Percentiles rank a stretch among this genome's conserved stretches.
phyloP scores from a whole-genome alignment of 2,113 vertebrate genomes.

The Vombatus ursinus region DNA sequence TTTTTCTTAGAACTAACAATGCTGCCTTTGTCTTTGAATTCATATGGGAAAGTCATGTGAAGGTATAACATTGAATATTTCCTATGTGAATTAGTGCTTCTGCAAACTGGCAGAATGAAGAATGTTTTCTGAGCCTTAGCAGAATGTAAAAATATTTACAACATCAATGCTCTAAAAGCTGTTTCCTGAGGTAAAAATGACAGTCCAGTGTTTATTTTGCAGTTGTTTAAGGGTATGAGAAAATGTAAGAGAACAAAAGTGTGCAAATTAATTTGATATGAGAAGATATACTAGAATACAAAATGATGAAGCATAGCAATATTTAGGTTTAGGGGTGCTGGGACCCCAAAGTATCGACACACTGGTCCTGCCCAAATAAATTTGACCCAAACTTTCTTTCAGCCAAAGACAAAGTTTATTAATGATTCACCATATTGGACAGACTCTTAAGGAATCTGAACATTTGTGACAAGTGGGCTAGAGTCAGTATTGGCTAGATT shows the following conservation, averaged over 20 bases:
- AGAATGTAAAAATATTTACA: neutral
- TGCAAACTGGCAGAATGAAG: neutral
- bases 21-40: neutral
- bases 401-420: too few relatives aligned
- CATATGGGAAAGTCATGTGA: neutral
- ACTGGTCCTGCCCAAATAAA: too few relatives aligned
- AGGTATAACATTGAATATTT: neutral
- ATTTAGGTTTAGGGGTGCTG: too few relatives aligned
- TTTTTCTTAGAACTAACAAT: neutral
- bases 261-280: neutral
- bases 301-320: neutral
- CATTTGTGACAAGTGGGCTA: too few relatives aligned
- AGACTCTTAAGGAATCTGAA: too few relatives aligned
- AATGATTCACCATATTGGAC: too few relatives aligned
- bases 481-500: too few relatives aligned
- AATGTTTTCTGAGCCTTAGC: neutral
- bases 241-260: neutral
- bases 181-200: neutral
- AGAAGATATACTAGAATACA: neutral
- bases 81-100: neutral
- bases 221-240: neutral
- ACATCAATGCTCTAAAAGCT: neutral
- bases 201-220: neutral
- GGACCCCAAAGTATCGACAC: too few relatives aligned
- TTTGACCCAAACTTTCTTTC: too few relatives aligned